phyloP scores from a whole-genome alignment of 2,797 vertebrate species.

The Gadopsis bispinosus region DNA sequence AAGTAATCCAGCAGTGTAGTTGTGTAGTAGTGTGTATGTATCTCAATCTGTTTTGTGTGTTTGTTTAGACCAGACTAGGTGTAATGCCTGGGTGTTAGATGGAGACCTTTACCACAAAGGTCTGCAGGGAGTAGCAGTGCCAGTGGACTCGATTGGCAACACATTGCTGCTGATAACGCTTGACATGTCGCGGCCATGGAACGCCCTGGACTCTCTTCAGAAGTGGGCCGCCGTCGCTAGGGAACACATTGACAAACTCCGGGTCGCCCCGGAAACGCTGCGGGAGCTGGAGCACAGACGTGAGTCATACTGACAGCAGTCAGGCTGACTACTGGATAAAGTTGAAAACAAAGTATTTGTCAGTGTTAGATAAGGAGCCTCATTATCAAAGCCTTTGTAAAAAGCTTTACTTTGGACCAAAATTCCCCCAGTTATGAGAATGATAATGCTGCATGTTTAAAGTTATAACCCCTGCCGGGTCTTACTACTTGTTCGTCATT shows the following conservation, averaged over 20 bases:
- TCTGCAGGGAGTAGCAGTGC: constrained; percentile 94
- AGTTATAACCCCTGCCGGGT: neutral
- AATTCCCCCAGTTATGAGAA: neutral
- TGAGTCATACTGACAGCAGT: constrained; percentile 82
- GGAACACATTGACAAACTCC: constrained; percentile 96
- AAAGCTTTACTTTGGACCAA: neutral
- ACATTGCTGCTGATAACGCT: constrained; percentile 92
- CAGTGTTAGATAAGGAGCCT: neutral
- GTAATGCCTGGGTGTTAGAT: constrained; percentile 98
- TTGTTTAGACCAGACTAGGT: constrained; percentile 92
- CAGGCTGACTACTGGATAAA: neutral
- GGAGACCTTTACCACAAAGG: constrained; percentile 98
- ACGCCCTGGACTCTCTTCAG: constrained; percentile 96
- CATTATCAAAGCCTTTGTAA: neutral
- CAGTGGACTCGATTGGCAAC: constrained; percentile 89
- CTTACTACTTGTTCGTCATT: neutral
- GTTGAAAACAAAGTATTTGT: neutral
- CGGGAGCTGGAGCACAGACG: constrained; percentile 95
- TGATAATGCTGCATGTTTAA: neutral
- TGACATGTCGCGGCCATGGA: constrained; percentile 98
- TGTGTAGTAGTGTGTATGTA: constrained; percentile 5
- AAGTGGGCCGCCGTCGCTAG: constrained; percentile 97
- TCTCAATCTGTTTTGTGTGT: constrained; percentile 26
- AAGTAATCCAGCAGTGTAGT: neutral
- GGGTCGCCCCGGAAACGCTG: constrained; percentile 95